Conservation (phyloP, 2,888 invertebrate genomes). For the Kuschelorhynchus macadamiae region DNA sequence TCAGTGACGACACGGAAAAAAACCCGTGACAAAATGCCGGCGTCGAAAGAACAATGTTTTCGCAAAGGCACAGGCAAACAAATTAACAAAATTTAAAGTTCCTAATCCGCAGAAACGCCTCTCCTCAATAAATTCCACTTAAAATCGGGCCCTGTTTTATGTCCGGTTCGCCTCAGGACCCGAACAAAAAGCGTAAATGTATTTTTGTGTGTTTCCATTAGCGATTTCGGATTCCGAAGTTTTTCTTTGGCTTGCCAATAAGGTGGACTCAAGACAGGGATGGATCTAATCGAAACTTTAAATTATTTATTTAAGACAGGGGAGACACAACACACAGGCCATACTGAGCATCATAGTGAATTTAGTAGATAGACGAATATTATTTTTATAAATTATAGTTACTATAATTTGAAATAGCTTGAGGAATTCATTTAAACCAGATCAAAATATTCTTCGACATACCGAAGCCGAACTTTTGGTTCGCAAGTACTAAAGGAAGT, state of each 20-base stretch:
- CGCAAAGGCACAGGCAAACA: constrained; percentile 48
- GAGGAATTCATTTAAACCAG: no score
- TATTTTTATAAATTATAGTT: no score
- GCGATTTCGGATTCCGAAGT: constrained; percentile 38
- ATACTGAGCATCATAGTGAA: no score
- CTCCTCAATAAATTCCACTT: constrained; percentile 48
- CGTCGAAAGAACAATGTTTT: constrained; percentile 11
- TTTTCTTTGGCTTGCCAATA: constrained; percentile 48
- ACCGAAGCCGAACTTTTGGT: no score
- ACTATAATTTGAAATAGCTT: no score
- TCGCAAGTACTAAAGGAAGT: no score
- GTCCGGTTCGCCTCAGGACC: constrained; percentile 38
- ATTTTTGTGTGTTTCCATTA: constrained; percentile 51
- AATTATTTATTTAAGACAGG: no score
- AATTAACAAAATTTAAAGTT: constrained; percentile 48
- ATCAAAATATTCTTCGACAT: no score
- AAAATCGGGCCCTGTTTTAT: constrained; percentile 45
- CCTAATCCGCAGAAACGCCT: constrained; percentile 43
- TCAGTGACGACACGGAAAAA: no score
- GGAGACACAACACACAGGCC: no score
- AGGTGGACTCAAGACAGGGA: constrained; percentile 19
- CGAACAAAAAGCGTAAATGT: constrained; percentile 38
- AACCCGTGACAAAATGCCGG: neutral
- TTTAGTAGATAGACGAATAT: no score
- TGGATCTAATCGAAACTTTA: constrained; percentile 6